Conservation (phyloP, 1,140 invertebrate genomes). For the Thalassaphorura encarpata region DNA sequence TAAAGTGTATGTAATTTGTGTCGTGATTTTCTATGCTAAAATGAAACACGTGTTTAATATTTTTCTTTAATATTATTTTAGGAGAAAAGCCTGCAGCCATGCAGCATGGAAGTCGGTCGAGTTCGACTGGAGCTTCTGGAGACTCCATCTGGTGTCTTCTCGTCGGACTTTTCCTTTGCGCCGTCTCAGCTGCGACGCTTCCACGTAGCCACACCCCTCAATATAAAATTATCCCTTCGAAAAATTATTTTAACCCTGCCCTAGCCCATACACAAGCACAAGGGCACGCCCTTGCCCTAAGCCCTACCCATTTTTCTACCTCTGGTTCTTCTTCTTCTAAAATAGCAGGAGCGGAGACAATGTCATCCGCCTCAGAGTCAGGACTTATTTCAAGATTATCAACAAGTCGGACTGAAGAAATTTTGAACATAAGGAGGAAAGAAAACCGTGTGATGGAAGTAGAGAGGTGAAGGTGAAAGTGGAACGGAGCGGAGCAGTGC, state of each 20-base stretch:
- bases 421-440: not conserved
- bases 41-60: not conserved
- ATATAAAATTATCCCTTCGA: not conserved
- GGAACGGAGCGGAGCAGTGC: too few relatives aligned
- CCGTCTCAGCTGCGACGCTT: conserved; percentile 12
- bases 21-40: not conserved
- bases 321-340: not conserved
- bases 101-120: conserved; percentile 29
- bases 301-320: not conserved
- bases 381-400: too few relatives aligned
- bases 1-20: too few relatives aligned
- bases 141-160: not conserved
- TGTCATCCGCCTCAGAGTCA: not conserved
- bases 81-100: conserved; percentile 31
- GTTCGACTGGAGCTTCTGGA: conserved; percentile 2
- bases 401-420: too few relatives aligned
- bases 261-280: not conserved
- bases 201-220: not conserved
- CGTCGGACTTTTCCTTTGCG: conserved; percentile 22
- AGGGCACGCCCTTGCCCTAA: not conserved
- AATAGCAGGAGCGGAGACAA: not conserved
- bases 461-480: not conserved
- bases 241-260: not conserved
- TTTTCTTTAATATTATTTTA: conserved; percentile 9
- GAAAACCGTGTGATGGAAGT: not conserved